These are phyloP conservation scores for Allobates femoralis DNA, from an alignment of 2,797 vertebrate genomes.

Conservation along the genomic window DNA sequence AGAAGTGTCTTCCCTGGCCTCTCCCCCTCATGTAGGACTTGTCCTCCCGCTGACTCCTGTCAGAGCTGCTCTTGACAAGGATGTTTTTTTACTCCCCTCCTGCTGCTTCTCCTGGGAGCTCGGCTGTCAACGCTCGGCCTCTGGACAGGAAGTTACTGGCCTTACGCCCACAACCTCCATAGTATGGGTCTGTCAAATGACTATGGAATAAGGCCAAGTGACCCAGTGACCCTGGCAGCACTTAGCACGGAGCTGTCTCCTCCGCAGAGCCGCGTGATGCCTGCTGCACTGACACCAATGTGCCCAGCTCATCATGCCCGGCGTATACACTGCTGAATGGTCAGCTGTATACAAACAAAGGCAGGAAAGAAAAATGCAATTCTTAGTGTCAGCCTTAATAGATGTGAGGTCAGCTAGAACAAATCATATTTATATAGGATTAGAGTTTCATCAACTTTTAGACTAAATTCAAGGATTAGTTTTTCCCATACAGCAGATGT, in stretches of 20 bases:
- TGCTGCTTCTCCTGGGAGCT: slow-evolving; percentile 69
- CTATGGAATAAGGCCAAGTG: slow-evolving; percentile 73
- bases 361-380: too few species aligned
- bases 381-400: too few species aligned
- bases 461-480: too few species aligned
- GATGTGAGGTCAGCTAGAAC: too few species aligned
- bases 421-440: too few species aligned
- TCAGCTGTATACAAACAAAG: not conserved
- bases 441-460: too few species aligned
- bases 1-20: slow-evolving; percentile 8
- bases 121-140: slow-evolving; percentile 77
- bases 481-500: too few species aligned
- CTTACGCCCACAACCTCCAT: slow-evolving; percentile 67
- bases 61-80: slow-evolving; percentile 75
- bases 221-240: slow-evolving; percentile 70
- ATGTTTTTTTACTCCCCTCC: slow-evolving; percentile 81
- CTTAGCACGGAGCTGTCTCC: slow-evolving; percentile 64
- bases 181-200: slow-evolving; percentile 65
- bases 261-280: not conserved
- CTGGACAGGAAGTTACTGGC: slow-evolving; percentile 80
- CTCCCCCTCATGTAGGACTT: slow-evolving; percentile 66
- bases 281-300: not conserved
- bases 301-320: not conserved
- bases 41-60: slow-evolving; percentile 81
- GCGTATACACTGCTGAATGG: not conserved